phyloP scores from a whole-genome alignment of 2,797 vertebrate genomes.

The Eulemur mongoz region DNA sequence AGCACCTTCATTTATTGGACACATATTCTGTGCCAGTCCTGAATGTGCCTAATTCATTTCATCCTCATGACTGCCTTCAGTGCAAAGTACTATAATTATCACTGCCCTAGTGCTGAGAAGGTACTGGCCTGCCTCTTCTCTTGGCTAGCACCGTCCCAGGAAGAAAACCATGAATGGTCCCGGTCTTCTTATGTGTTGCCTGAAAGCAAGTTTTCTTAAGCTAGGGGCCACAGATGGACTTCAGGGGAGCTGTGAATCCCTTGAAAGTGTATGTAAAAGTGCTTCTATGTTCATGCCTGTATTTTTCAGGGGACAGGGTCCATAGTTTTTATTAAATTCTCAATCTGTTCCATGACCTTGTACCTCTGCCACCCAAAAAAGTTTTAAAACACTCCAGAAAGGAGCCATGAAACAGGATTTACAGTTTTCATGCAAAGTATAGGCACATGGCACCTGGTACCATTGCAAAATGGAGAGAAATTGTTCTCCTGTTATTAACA shows the following conservation, averaged over 20 bases:
- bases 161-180: neutral
- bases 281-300: neutral
- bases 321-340: neutral
- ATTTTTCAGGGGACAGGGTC: neutral
- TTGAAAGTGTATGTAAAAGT: neutral
- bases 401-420: neutral
- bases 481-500: neutral
- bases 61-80: neutral
- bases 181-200: neutral
- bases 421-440: neutral
- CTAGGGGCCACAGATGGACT: neutral
- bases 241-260: neutral
- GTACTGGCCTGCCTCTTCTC: neutral
- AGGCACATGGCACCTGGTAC: neutral
- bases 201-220: neutral
- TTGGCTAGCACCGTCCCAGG: neutral
- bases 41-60: neutral
- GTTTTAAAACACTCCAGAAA: neutral
- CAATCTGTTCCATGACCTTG: neutral
- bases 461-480: neutral
- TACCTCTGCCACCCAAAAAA: neutral
- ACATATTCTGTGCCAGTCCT: neutral
- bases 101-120: neutral
- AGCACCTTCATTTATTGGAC: neutral
- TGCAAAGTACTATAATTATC: neutral